Conservation (phyloP, 2,113 vertebrate genomes). For the Xiphophorus maculatus region DNA sequence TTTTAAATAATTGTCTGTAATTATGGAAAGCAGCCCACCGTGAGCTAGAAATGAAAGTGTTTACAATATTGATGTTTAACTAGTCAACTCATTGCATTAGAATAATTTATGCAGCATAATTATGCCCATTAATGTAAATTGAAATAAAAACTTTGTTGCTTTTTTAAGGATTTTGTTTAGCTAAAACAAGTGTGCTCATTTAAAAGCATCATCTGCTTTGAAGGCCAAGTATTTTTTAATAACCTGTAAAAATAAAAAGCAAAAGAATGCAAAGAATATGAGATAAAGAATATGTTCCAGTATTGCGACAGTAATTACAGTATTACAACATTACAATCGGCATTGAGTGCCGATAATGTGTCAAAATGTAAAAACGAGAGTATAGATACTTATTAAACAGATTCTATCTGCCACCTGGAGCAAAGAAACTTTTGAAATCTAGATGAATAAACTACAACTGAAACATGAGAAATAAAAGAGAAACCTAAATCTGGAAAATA, state of each 20-base stretch:
- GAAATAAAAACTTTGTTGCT: not conserved
- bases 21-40: slow-evolving; percentile 23
- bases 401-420: too few species aligned
- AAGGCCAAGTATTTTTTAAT: too few species aligned
- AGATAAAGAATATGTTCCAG: too few species aligned
- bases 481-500: too few species aligned
- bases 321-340: too few species aligned
- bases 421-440: too few species aligned
- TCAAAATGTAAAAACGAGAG: too few species aligned
- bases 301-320: too few species aligned
- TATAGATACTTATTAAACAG: too few species aligned
- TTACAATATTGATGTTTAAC: slow-evolving; percentile 44
- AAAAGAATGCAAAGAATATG: not conserved
- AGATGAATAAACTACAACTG: too few species aligned
- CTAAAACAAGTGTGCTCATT: not conserved
- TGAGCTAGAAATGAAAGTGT: slow-evolving; percentile 36
- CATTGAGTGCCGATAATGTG: too few species aligned
- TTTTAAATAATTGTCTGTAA: slow-evolving; percentile 43
- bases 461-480: too few species aligned
- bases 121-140: slow-evolving; percentile 5
- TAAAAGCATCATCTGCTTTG: not conserved
- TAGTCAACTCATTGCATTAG: slow-evolving; percentile 6
- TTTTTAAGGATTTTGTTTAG: not conserved
- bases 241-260: not conserved
- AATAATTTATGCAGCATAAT: slow-evolving; percentile 20